Conservation (phyloP, 2,113 vertebrate species). For the Leiothrix lutea region DNA sequence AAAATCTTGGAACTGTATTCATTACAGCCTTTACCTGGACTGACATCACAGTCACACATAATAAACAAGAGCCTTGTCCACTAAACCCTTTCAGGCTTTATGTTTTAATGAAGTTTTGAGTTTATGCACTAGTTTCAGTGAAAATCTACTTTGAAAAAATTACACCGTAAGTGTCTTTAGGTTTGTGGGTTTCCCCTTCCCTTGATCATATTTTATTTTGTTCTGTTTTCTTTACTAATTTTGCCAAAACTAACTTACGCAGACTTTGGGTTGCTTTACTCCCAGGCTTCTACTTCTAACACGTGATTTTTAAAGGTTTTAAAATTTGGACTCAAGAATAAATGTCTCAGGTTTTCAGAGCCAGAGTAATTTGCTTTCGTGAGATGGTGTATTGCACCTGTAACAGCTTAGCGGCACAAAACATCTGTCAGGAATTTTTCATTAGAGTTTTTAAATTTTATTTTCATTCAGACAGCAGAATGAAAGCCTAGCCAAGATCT, state of each 20-base stretch:
- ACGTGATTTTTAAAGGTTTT: slow-evolving; percentile 48
- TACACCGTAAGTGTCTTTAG: background rate
- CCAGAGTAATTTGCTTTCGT: slow-evolving; percentile 25
- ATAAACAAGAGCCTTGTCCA: slow-evolving; percentile 35
- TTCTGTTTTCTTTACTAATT: slow-evolving; percentile 63
- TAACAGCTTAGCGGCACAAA: slow-evolving; percentile 32
- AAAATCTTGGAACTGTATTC: slow-evolving; percentile 23
- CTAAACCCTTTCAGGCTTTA: background rate
- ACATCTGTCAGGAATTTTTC: slow-evolving; percentile 19
- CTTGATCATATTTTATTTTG: slow-evolving; percentile 54
- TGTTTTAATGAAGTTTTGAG: slow-evolving; percentile 37
- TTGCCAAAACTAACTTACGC: slow-evolving; percentile 72
- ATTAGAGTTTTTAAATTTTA: slow-evolving; percentile 7
- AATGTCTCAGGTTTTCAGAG: slow-evolving; percentile 40
- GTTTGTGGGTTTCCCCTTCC: slow-evolving; percentile 52
- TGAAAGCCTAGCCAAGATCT: background rate
- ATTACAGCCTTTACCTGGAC: slow-evolving; percentile 29
- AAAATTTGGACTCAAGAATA: slow-evolving; percentile 29
- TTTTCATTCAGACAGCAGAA: slow-evolving; percentile 2
- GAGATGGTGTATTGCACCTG: slow-evolving; percentile 27
- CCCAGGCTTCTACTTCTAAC: slow-evolving; percentile 13
- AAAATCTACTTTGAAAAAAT: slow-evolving; percentile 18
- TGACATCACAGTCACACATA: slow-evolving; percentile 20
- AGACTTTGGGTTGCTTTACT: slow-evolving; percentile 51
- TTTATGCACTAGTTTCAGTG: background rate